phyloP scores from a whole-genome alignment of 2,797 vertebrate genomes.

The Liasis olivaceus region DNA sequence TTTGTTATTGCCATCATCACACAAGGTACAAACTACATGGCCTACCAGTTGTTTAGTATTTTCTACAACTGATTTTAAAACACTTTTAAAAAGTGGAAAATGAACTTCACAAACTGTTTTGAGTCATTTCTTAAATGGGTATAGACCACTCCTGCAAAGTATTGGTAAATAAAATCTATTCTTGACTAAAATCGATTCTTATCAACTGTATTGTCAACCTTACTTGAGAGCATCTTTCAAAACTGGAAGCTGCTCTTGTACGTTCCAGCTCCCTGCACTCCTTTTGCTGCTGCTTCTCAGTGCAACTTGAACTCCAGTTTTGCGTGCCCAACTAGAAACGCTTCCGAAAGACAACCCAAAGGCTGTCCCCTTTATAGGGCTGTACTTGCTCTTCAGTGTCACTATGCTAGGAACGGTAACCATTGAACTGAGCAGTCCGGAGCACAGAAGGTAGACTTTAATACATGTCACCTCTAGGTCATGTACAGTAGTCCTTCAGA shows the following conservation, averaged over 20 bases:
- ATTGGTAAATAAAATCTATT: not conserved
- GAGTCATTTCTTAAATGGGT: not conserved
- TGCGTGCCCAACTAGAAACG: not conserved
- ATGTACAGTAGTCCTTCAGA: not conserved
- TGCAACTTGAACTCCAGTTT: not conserved
- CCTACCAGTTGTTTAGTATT: not conserved
- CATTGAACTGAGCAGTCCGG: slow-evolving; percentile 11
- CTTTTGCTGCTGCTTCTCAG: not conserved
- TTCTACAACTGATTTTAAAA: not conserved
- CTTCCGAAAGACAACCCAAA: not conserved
- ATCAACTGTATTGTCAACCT: not conserved
- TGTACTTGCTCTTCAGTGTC: slow-evolving; percentile 12
- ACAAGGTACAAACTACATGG: not conserved
- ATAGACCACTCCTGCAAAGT: not conserved
- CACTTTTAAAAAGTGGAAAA: not conserved
- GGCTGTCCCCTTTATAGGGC: not conserved
- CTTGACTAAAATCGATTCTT: not conserved
- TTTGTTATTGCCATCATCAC: not conserved
- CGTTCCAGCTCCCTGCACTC: not conserved
- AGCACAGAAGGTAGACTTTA: slow-evolving; percentile 16
- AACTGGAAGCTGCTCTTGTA: not conserved
- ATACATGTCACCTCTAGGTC: not conserved
- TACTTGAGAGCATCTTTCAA: not conserved
- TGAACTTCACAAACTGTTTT: not conserved
- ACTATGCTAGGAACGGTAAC: slow-evolving; percentile 7